These are phyloP conservation scores for Eufriesea mexicana DNA, from an alignment of 1,140 invertebrate species.

Conservation along the genomic window DNA sequence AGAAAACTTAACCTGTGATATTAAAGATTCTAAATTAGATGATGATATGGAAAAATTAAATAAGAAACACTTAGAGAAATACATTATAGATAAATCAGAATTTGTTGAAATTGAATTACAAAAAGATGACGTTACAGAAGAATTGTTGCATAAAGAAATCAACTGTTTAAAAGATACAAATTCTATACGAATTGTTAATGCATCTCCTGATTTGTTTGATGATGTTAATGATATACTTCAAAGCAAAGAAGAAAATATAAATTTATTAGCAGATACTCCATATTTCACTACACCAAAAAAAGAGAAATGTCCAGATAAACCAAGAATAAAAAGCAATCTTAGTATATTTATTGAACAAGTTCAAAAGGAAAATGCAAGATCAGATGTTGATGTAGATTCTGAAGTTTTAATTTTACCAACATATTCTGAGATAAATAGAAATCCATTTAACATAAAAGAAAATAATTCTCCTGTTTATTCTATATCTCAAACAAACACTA, in stretches of 20 bases:
- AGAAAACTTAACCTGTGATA: neutral
- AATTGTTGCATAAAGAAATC: neutral
- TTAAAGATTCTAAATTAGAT: neutral
- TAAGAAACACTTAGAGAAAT: neutral
- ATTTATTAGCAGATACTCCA: slow-evolving; percentile 3
- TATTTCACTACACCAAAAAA: slow-evolving; percentile 20
- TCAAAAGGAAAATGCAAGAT: slow-evolving; percentile 61
- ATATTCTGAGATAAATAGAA: slow-evolving; percentile 42
- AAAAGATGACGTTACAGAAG: neutral
- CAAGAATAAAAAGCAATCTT: slow-evolving; percentile 64
- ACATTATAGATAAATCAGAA: neutral
- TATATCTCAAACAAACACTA: neutral
- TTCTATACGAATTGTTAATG: neutral
- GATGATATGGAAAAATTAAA: neutral
- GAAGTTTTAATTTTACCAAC: slow-evolving; percentile 58
- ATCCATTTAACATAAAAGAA: slow-evolving; percentile 67
- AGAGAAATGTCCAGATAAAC: neutral
- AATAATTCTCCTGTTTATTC: slow-evolving; percentile 5
- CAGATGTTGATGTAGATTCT: slow-evolving; percentile 57
- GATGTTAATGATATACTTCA: slow-evolving; percentile 23
- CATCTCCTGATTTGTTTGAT: slow-evolving; percentile 65
- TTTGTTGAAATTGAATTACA: neutral
- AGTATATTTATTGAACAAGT: slow-evolving; percentile 72
- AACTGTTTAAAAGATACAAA: neutral
- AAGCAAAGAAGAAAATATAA: neutral